Evolutionary conservation across 2,113 vertebrate genomes (phyloP), one percentile per base, ranked within the genome.

Genomic region (Taxidea taxus): DNA sequence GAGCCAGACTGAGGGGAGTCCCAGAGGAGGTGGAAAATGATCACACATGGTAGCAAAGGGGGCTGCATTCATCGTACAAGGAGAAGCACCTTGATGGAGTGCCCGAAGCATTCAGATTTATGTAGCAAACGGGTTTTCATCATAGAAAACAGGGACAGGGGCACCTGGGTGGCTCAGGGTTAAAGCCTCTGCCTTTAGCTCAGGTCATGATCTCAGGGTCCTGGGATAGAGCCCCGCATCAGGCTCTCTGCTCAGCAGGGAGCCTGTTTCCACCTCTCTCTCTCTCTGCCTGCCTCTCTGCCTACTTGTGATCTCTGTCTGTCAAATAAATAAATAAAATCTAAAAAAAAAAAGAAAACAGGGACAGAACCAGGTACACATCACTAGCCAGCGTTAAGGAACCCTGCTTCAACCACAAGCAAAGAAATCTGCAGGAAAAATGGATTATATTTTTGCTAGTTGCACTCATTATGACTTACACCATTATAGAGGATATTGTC

Each of bases 341-440:
- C 51, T 16, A 18, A 18, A 54, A 54, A 54, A 54, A 54, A 16
- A 18, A 54, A 51, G 64, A 87, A 77, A 60, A 90, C 2, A 93
- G 58, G 58, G 49, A 47, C 31, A 56, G 44, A 92, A 31, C n/a
- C 3, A 9, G 18, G 44, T 81, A 68, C 18, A 78, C 20, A 58
- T 42, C 72, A n/a, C 49, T 51, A 81, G 21, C 47, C 54, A 51
- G 25, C 31, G 37, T 34, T 78, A n/a, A 91, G 21, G 16, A 49
- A 85, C 2, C 9, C 4, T 47, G 12, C 11, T 92, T 92, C 89
- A 13, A 86, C 4, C 10, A 34, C 7, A 3, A 42, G 29, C 62
- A 83, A 89, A 91, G 75, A 91, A 66, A 85, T 72, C 13, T 89
- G 11, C 34, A 37, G 21, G 81, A 39, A 96, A 89, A n/a, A 91